Percentiles rank a stretch among this genome's conserved stretches.
These are phyloP conservation scores for Polypedilum pembai DNA, from an alignment of 1,140 invertebrate genomes.

Conservation along the genomic window DNA sequence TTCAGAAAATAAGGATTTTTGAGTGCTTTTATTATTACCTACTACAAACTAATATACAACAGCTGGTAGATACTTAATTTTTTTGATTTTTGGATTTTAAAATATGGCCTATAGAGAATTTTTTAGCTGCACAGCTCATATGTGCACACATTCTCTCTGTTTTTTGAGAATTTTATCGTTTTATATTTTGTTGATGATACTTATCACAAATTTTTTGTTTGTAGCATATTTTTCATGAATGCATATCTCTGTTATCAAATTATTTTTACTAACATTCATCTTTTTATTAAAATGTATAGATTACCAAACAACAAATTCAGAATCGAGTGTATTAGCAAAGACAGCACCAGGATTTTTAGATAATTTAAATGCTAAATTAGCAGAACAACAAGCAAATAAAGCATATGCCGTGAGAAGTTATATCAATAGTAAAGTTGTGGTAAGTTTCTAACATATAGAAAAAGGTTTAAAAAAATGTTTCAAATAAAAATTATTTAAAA, in stretches of 20 bases:
- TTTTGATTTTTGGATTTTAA: no score
- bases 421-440: constrained; percentile 59
- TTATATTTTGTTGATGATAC: not conserved
- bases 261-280: not conserved
- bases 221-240: not conserved
- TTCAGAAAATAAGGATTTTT: not conserved
- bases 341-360: constrained; percentile 57
- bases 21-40: no score
- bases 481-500: not conserved
- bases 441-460: constrained; percentile 35
- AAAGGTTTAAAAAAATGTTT: not conserved
- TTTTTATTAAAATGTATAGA: not conserved
- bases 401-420: constrained; percentile 51
- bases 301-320: constrained; percentile 3
- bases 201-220: not conserved
- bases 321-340: constrained; percentile 43
- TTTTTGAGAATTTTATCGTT: no score
- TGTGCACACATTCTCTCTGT: no score
- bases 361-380: constrained; percentile 66
- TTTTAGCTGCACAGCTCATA: no score
- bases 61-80: no score
- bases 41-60: no score
- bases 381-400: constrained; percentile 51
- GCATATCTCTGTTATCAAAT: not conserved
- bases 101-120: no score